Conservation (phyloP, 2,797 vertebrate species). For the Acanthornis magna region DNA sequence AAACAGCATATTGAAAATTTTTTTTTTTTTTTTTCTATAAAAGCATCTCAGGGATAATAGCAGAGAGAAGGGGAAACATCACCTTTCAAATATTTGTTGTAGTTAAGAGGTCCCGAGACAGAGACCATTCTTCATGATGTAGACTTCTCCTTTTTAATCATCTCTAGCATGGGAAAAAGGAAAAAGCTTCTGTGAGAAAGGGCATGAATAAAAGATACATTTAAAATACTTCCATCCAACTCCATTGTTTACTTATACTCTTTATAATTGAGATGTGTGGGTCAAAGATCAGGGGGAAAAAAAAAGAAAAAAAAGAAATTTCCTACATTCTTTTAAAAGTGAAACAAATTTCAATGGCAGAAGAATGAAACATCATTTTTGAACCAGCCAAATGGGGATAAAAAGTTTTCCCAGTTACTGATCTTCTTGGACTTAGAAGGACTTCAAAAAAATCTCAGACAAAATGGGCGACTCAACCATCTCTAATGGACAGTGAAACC, state of each 20-base stretch:
- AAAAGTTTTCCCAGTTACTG: background rate
- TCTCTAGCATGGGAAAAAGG: background rate
- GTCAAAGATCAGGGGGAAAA: background rate
- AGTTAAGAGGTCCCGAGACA: background rate
- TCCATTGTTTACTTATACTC: background rate
- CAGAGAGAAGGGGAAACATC: constrained; percentile 1
- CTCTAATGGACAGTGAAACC: background rate
- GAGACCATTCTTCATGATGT: background rate
- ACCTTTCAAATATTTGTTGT: background rate
- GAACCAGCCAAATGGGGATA: background rate
- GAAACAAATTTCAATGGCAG: background rate
- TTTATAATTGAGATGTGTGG: background rate
- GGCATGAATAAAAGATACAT: background rate
- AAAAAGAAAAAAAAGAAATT: background rate
- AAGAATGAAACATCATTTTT: background rate
- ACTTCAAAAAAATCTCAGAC: background rate
- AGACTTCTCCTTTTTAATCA: constrained; percentile 25
- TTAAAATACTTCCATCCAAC: background rate
- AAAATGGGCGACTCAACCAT: accelerated
- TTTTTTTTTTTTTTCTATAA: background rate
- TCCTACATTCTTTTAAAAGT: background rate
- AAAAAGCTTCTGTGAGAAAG: constrained; percentile 2
- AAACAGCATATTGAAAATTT: background rate
- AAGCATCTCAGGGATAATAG: constrained; percentile 3
- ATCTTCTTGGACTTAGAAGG: background rate